Conservation (phyloP, 2,113 vertebrate genomes). For the Pluvianellus socialis region DNA sequence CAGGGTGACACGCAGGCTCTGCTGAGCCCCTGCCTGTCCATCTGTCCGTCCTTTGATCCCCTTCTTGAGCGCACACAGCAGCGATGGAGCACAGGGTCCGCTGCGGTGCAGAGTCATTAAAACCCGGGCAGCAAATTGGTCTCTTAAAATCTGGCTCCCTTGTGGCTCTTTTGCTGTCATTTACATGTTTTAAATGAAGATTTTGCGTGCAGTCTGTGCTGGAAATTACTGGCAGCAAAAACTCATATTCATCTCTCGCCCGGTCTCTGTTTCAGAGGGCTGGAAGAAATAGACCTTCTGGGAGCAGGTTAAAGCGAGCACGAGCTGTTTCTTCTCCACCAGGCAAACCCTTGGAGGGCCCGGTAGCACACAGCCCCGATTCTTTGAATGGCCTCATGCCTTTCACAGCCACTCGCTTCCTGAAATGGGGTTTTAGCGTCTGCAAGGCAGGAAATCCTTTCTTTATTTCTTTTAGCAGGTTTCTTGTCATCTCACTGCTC, state of each 20-base stretch:
- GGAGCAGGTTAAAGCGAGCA: constrained; percentile 22
- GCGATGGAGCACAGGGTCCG: neutral
- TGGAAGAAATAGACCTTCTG: constrained; percentile 53
- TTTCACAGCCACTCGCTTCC: constrained; percentile 39
- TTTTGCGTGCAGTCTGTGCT: constrained; percentile 60
- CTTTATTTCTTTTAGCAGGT: constrained; percentile 61
- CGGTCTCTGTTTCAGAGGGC: neutral
- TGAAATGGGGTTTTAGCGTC: neutral
- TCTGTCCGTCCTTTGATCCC: neutral
- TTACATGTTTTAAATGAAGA: constrained; percentile 65
- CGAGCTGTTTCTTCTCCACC: constrained; percentile 27
- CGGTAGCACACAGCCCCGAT: constrained; percentile 27
- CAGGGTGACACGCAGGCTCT: neutral
- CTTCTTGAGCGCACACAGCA: neutral
- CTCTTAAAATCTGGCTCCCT: constrained; percentile 54
- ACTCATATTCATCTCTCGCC: constrained; percentile 22
- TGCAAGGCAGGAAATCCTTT: constrained; percentile 57
- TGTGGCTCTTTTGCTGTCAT: constrained; percentile 39
- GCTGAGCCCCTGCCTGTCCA: neutral
- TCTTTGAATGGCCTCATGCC: constrained; percentile 41
- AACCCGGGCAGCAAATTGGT: constrained; percentile 35
- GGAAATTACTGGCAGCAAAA: constrained; percentile 53
- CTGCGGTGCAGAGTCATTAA: neutral
- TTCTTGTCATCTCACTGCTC: constrained; percentile 61
- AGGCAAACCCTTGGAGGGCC: constrained; percentile 49